phyloP scores from a whole-genome alignment of 2,113 vertebrate genomes.

The Dasypus novemcinctus region DNA sequence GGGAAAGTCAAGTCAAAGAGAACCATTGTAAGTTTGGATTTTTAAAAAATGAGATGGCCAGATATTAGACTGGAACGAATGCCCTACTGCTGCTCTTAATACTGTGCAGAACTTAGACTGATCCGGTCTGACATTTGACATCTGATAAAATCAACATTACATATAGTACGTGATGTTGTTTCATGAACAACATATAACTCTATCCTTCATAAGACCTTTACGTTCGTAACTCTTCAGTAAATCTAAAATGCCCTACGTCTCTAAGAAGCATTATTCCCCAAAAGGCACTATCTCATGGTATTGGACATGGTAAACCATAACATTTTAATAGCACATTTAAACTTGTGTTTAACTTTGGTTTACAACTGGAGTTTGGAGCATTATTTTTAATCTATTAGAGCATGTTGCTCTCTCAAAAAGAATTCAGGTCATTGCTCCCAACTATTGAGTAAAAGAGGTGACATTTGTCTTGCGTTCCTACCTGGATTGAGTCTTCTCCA shows the following conservation, averaged over 20 bases:
- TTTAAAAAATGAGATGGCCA: not conserved
- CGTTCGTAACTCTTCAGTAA: constrained; percentile 21
- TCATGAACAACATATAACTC: constrained; percentile 33
- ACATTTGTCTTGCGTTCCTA: not conserved
- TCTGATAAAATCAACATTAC: constrained; percentile 66
- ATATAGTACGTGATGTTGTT: constrained; percentile 46
- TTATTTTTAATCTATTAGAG: not conserved
- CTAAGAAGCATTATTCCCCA: not conserved
- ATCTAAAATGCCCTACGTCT: not conserved
- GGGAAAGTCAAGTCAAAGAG: constrained; percentile 35
- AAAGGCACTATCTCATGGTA: not conserved
- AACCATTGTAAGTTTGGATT: constrained; percentile 38
- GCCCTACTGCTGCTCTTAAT: not conserved
- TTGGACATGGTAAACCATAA: not conserved
- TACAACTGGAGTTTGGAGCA: not conserved
- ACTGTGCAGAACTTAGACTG: constrained; percentile 56
- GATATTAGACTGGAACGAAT: not conserved
- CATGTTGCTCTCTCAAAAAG: not conserved
- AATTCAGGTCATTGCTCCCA: constrained; percentile 37
- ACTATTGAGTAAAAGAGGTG: constrained; percentile 42
- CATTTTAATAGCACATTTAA: constrained; percentile 12
- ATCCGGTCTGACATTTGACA: constrained; percentile 51
- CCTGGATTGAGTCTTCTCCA: not conserved
- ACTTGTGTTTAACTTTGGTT: not conserved
- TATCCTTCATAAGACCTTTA: constrained; percentile 5